Evolutionary conservation across 1,140 invertebrate genomes (phyloP).

Genomic region (Apis cerana): DNA sequence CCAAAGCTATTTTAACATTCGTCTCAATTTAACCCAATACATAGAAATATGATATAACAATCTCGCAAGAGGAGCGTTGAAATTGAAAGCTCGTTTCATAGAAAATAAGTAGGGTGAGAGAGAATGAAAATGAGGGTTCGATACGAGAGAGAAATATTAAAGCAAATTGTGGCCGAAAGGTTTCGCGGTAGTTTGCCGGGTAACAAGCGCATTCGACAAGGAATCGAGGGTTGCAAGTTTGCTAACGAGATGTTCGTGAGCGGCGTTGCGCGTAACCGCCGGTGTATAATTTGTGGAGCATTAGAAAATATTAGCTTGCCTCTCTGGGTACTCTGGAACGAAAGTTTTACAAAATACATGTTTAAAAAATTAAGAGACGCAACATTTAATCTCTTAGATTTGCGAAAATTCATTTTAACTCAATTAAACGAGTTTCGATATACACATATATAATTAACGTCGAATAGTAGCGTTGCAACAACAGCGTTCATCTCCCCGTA

Average conservation of each 20-base stretch:
- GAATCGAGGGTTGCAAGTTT: conserved; percentile 21
- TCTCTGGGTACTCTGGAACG: background rate
- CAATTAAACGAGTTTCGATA: too few relatives aligned
- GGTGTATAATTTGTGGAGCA: conserved; percentile 13
- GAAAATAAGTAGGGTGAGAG: background rate
- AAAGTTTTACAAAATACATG: too few relatives aligned
- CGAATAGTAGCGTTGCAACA: too few relatives aligned
- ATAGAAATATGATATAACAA: too few relatives aligned
- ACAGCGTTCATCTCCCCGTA: background rate
- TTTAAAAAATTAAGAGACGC: too few relatives aligned
- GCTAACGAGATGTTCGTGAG: conserved; percentile 22
- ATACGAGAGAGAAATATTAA: conserved; percentile 19
- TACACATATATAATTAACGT: too few relatives aligned
- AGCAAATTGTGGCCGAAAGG: conserved; percentile 30
- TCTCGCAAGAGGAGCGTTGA: background rate
- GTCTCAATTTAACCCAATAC: too few relatives aligned
- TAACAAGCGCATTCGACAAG: background rate
- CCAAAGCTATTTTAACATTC: too few relatives aligned
- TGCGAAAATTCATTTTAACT: too few relatives aligned
- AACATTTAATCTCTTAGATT: too few relatives aligned
- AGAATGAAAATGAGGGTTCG: conserved; percentile 23
- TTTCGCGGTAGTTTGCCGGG: conserved; percentile 26
- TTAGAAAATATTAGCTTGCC: conserved; percentile 34
- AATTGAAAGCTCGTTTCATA: conserved; percentile 5
- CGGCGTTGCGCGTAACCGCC: background rate